These are phyloP conservation scores for Acropora yongei DNA, from an alignment of 64 coral and sea anemone species.

Conservation along the genomic window DNA sequence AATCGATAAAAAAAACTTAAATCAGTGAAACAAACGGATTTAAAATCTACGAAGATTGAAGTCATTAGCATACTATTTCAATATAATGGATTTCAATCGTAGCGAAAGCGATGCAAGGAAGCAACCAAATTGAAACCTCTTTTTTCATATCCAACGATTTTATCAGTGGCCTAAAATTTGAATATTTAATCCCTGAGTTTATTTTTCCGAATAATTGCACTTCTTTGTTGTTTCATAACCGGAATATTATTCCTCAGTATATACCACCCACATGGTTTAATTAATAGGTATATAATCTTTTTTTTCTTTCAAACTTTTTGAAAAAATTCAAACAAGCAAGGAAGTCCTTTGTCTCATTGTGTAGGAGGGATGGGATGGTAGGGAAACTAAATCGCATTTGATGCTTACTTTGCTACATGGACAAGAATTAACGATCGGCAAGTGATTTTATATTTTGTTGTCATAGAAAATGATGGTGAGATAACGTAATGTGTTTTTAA, in stretches of 20 bases:
- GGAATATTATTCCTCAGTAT: slow-evolving; percentile 3
- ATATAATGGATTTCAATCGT: too few species aligned
- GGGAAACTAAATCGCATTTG: too few species aligned
- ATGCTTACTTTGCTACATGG: too few species aligned
- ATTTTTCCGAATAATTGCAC: slow-evolving; percentile 8
- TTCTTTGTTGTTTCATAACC: neutral
- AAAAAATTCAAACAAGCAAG: neutral
- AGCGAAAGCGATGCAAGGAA: too few species aligned
- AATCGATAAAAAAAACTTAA: too few species aligned
- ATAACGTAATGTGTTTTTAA: neutral
- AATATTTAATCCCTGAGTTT: slow-evolving; percentile 36
- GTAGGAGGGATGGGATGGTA: neutral
- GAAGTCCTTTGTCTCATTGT: neutral
- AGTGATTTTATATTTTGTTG: neutral
- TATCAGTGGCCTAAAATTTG: neutral
- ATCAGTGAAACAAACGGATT: too few species aligned
- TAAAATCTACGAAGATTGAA: too few species aligned
- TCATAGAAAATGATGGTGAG: neutral
- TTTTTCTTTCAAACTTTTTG: neutral
- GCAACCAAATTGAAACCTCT: too few species aligned
- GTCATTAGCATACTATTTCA: too few species aligned
- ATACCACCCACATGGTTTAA: neutral
- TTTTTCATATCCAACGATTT: neutral
- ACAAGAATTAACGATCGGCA: too few species aligned
- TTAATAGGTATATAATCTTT: neutral